A percentile compares a stretch with the other conserved stretches of the same genome.
These are phyloP conservation scores for Acanthococcus lagerstroemiae DNA, from an alignment of 2,888 invertebrate genomes.

Conservation along the genomic window DNA sequence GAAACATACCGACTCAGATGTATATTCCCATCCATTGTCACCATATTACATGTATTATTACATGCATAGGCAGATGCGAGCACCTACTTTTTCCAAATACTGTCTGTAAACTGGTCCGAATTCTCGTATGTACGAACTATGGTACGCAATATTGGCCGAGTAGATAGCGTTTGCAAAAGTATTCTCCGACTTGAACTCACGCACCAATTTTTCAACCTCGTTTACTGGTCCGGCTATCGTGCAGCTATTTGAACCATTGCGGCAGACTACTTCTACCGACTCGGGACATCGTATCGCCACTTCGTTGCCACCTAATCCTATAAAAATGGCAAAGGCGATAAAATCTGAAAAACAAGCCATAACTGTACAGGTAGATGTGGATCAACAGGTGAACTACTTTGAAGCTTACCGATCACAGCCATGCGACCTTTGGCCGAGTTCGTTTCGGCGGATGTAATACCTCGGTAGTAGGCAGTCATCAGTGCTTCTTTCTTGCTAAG, in stretches of 20 bases:
- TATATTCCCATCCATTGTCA: neutral
- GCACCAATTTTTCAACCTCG: slow-evolving; percentile 54
- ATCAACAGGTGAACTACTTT: too few species aligned
- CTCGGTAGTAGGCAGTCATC: slow-evolving; percentile 51
- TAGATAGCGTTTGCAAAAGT: slow-evolving; percentile 74
- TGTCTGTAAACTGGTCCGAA: slow-evolving; percentile 58
- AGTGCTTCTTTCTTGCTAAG: slow-evolving; percentile 52
- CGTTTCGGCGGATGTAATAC: slow-evolving; percentile 43
- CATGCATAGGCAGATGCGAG: too few species aligned
- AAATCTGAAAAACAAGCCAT: neutral
- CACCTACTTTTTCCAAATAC: slow-evolving; percentile 49
- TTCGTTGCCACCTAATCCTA: slow-evolving; percentile 36
- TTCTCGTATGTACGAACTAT: slow-evolving; percentile 68
- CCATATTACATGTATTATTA: neutral
- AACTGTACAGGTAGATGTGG: too few species aligned
- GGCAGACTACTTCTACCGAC: slow-evolving; percentile 67
- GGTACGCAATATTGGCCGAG: slow-evolving; percentile 81
- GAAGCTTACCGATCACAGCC: slow-evolving; percentile 46
- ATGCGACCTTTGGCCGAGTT: slow-evolving; percentile 44
- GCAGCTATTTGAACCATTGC: slow-evolving; percentile 64
- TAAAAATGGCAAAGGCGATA: neutral
- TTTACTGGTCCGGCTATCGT: slow-evolving; percentile 68
- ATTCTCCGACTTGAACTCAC: slow-evolving; percentile 53
- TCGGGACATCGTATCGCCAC: slow-evolving; percentile 39
- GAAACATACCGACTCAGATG: neutral